Conservation (phyloP, 2,797 vertebrate genomes). For the Chloroceryle amazona region DNA sequence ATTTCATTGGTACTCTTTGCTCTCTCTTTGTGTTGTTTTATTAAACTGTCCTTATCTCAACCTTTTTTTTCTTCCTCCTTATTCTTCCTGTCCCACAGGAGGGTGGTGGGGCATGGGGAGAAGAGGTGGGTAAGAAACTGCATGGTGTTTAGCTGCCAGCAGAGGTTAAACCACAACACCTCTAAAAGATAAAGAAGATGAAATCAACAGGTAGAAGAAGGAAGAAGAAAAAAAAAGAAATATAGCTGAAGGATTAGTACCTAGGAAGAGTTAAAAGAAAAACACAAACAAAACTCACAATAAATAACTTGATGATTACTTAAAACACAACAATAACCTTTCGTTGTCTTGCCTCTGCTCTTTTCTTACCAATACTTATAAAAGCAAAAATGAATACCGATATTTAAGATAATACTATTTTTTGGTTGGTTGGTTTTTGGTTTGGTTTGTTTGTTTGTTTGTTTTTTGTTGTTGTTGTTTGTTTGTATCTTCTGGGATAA, state of each 20-base stretch:
- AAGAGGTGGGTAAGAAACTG: no score
- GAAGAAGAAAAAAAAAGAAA: not conserved
- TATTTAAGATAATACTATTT: not conserved
- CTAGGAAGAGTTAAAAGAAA: not conserved
- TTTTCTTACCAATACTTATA: not conserved
- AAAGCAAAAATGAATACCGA: not conserved
- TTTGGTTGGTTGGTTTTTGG: no score
- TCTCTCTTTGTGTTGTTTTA: no score
- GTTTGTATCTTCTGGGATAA: not conserved
- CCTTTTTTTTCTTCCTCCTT: no score
- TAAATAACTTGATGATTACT: not conserved
- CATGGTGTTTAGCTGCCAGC: no score
- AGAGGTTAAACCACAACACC: no score
- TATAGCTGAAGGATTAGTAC: not conserved
- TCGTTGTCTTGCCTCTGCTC: not conserved
- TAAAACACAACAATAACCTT: not conserved
- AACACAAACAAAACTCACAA: not conserved
- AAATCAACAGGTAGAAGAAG: not conserved
- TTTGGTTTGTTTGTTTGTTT: no score
- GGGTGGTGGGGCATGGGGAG: no score
- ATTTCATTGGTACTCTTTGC: no score
- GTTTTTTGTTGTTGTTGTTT: no score
- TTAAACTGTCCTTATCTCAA: no score
- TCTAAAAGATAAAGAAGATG: not conserved
- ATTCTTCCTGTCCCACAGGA: no score